A percentile compares a stretch with the other conserved stretches of the same genome.
phyloP scores from a whole-genome alignment of 2,888 invertebrate species.

The Hirtodrosophila trivittata region DNA sequence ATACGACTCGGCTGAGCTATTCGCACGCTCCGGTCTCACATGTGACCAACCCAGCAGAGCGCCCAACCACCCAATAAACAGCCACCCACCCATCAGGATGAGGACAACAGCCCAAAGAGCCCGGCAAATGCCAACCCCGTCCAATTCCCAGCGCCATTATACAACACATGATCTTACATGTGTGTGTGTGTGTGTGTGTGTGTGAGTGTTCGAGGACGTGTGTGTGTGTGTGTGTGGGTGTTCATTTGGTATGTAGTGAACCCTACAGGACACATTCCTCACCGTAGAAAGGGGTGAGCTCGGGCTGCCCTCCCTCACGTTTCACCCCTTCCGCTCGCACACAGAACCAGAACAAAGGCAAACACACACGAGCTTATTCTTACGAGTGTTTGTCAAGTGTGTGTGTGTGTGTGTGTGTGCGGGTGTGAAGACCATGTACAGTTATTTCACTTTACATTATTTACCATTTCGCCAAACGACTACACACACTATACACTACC shows the following conservation, averaged over 20 bases:
- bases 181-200: conserved; percentile 6
- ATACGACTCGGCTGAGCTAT: conserved; percentile 34
- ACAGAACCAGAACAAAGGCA: conserved; percentile 52
- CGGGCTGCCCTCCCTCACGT: conserved; percentile 16
- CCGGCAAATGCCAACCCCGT: conserved; percentile 47
- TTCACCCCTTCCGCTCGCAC: conserved; percentile 18
- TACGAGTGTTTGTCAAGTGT: conserved; percentile 2
- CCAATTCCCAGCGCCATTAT: conserved; percentile 66
- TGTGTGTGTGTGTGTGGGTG: conserved; percentile 44
- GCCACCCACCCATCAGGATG: conserved; percentile 34
- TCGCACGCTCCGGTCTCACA: conserved; percentile 37
- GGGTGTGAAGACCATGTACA: conserved; percentile 65
- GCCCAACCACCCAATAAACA: conserved; percentile 37
- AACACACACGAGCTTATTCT: conserved; percentile 48
- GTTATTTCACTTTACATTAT: conserved; percentile 79
- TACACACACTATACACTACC: conserved; percentile 10
- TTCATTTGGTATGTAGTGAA: conserved; percentile 78
- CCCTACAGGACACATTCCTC: conserved; percentile 80
- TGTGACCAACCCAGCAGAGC: conserved; percentile 57
- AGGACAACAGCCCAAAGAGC: conserved; percentile 45
- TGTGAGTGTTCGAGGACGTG: conserved; percentile 11
- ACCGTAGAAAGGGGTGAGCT: conserved; percentile 63
- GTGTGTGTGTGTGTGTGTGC: conserved; percentile 19
- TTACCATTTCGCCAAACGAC: conserved; percentile 72
- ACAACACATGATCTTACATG: conserved; percentile 33